Conservation (phyloP, 2,113 vertebrate genomes). For the Corythornis vintsioides region DNA sequence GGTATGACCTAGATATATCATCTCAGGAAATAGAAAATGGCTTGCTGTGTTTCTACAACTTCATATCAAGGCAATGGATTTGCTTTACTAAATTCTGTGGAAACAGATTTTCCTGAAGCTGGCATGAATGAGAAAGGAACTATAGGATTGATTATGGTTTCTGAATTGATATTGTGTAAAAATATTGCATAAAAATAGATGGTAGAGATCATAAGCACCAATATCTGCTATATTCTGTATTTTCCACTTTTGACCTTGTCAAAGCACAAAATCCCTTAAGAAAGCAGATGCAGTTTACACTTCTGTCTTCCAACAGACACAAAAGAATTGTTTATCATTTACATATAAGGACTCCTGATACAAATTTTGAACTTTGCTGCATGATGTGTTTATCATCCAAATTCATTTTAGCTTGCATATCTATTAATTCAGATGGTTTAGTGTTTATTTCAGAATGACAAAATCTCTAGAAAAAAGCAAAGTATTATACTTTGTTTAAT, state of each 20-base stretch:
- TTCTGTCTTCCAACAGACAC: background rate
- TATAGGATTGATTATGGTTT: background rate
- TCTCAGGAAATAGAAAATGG: background rate
- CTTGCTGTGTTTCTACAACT: background rate
- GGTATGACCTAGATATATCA: background rate
- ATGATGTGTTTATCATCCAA: conserved; percentile 12
- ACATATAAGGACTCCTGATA: background rate
- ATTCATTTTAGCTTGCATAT: conserved; percentile 5
- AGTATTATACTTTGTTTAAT: background rate
- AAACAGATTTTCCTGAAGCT: background rate
- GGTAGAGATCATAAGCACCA: background rate
- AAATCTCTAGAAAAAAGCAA: background rate
- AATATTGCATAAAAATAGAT: background rate
- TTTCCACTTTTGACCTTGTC: background rate
- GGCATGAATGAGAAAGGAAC: background rate
- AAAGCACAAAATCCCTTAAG: background rate
- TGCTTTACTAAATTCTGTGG: background rate
- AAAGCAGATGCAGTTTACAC: background rate
- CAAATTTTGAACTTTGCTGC: background rate
- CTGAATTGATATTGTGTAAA: background rate
- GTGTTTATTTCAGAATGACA: conserved; percentile 29
- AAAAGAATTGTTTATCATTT: background rate
- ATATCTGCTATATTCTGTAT: background rate
- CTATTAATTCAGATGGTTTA: conserved; percentile 33
- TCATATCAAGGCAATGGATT: background rate